Evolutionary conservation across 1,140 invertebrate genomes (phyloP).

Genomic region (Hormaphis cornu): DNA sequence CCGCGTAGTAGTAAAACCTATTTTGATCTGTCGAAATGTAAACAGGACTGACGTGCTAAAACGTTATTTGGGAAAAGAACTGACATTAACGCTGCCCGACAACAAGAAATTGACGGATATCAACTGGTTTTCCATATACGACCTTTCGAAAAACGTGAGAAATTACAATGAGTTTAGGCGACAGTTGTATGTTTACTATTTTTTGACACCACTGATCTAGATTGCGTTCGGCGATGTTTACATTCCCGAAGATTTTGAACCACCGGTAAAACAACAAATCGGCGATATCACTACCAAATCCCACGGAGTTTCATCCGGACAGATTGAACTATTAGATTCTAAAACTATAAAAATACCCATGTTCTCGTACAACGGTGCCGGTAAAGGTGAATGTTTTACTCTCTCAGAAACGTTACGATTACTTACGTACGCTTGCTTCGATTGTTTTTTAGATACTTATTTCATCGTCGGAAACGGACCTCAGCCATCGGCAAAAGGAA

Average conservation of each 20-base stretch:
- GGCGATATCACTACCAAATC: conserved; percentile 58
- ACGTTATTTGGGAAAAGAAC: conserved; percentile 76
- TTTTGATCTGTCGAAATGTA: conserved; percentile 32
- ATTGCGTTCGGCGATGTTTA: conserved; percentile 84
- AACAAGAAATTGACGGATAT: conserved; percentile 78
- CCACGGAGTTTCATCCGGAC: conserved; percentile 60
- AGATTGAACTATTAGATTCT: conserved; percentile 66
- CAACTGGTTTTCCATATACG: conserved; percentile 84
- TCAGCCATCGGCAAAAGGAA: conserved; percentile 69
- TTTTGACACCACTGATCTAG: no score
- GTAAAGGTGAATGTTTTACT: conserved; percentile 45
- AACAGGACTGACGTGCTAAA: conserved; percentile 75
- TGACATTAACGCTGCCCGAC: conserved; percentile 72
- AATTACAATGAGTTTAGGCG: neutral
- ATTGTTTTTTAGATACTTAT: conserved; percentile 51
- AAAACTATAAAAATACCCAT: conserved; percentile 68
- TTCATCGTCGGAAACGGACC: conserved; percentile 83
- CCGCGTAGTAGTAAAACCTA: no score
- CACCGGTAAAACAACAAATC: conserved; percentile 64
- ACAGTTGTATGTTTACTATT: no score
- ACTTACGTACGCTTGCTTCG: neutral
- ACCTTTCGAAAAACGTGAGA: conserved; percentile 63
- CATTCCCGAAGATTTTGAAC: conserved; percentile 82
- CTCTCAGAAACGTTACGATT: neutral
- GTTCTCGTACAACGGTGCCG: conserved; percentile 64